A percentile compares a stretch with the other conserved stretches of the same genome.
Evolutionary conservation across 2,888 invertebrate genomes (phyloP).

Genomic region (Leptinotarsa peninsularis): DNA sequence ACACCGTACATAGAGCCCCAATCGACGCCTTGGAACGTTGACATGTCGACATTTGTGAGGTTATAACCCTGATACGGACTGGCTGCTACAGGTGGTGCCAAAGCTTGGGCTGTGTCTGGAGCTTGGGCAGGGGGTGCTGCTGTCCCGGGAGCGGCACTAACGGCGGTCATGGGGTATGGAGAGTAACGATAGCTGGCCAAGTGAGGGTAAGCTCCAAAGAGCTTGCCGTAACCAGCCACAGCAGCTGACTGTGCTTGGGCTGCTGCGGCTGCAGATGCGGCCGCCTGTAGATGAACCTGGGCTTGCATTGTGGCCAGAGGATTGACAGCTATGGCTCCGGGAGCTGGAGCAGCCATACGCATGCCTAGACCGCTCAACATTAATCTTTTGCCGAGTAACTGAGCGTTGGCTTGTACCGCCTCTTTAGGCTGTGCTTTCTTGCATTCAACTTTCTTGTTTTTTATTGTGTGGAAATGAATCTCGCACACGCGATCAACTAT

Average conservation of each 20-base stretch:
- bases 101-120: slow-evolving; percentile 71
- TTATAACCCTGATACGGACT: slow-evolving; percentile 83
- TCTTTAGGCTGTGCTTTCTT: slow-evolving; percentile 94
- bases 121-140: slow-evolving; percentile 64
- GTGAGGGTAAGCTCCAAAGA: slow-evolving; percentile 73
- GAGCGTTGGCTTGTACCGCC: slow-evolving; percentile 80
- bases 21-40: slow-evolving; percentile 91
- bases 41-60: slow-evolving; percentile 91
- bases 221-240: slow-evolving; percentile 75
- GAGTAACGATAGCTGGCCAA: slow-evolving; percentile 72
- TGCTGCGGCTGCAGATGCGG: slow-evolving; percentile 68
- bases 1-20: slow-evolving; percentile 93
- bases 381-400: slow-evolving; percentile 75
- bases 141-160: slow-evolving; percentile 63
- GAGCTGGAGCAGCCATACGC: slow-evolving; percentile 72
- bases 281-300: slow-evolving; percentile 64
- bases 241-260: slow-evolving; percentile 74
- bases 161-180: slow-evolving; percentile 71
- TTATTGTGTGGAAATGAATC: slow-evolving; percentile 92
- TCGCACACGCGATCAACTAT: slow-evolving; percentile 93
- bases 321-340: slow-evolving; percentile 70
- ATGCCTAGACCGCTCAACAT: slow-evolving; percentile 79
- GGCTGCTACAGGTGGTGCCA: slow-evolving; percentile 75
- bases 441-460: slow-evolving; percentile 89
- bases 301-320: slow-evolving; percentile 71